Conservation (phyloP, 2,797 vertebrate species). For the Cyprinodon diabolis region DNA sequence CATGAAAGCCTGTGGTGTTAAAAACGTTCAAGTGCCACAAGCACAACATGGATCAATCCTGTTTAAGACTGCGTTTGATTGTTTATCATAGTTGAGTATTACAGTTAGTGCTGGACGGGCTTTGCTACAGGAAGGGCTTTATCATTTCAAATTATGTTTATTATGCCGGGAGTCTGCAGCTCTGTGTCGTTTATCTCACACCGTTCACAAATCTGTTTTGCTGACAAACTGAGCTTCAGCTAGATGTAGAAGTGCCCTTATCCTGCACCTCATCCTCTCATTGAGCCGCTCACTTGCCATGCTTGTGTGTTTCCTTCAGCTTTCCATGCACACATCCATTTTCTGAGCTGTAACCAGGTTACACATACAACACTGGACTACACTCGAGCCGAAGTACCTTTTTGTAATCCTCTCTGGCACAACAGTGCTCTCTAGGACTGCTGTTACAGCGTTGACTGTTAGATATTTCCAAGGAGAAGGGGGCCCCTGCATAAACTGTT, state of each 20-base stretch:
- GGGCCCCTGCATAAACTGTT: slow-evolving; percentile 44
- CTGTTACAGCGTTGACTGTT: slow-evolving; percentile 76
- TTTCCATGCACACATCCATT: slow-evolving; percentile 32
- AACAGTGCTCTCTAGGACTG: slow-evolving; percentile 67
- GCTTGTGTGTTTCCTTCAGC: slow-evolving; percentile 31
- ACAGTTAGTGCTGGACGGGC: slow-evolving; percentile 37
- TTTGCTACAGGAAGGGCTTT: slow-evolving; percentile 49
- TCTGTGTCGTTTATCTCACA: slow-evolving; percentile 13
- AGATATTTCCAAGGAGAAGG: slow-evolving; percentile 48
- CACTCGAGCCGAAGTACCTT: slow-evolving; percentile 71
- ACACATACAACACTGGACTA: slow-evolving; percentile 72
- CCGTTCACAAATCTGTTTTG: slow-evolving; percentile 40
- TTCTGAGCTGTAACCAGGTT: slow-evolving; percentile 49
- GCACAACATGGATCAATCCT: slow-evolving; percentile 52
- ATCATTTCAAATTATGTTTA: slow-evolving; percentile 37
- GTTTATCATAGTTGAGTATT: slow-evolving; percentile 47
- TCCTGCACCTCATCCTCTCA: slow-evolving; percentile 69
- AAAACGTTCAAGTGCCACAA: slow-evolving; percentile 39
- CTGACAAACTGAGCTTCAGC: slow-evolving; percentile 61
- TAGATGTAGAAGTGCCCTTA: slow-evolving; percentile 85
- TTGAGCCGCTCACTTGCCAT: slow-evolving; percentile 27
- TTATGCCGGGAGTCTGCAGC: slow-evolving; percentile 35
- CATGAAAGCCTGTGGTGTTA: slow-evolving; percentile 46
- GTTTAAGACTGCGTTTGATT: slow-evolving; percentile 50
- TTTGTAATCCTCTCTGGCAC: slow-evolving; percentile 57